These are phyloP conservation scores for Mimumesa dahlbomi DNA, from an alignment of 2,888 invertebrate species.

Conservation along the genomic window DNA sequence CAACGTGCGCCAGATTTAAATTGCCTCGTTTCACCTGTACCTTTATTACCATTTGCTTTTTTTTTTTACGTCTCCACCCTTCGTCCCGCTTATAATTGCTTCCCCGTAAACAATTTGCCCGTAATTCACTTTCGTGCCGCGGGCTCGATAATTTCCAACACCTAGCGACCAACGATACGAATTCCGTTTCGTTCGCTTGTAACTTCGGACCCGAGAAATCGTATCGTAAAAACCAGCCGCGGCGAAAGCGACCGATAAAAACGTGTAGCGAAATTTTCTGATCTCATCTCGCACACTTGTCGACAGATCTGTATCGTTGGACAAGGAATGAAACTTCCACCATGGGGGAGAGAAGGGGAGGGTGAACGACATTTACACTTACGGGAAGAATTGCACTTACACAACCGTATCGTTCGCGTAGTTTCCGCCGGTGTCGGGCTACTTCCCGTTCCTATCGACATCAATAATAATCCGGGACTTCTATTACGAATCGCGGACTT, in stretches of 20 bases:
- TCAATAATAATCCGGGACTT: conserved; percentile 11
- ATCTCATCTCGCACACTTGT: conserved; percentile 28
- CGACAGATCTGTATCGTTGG: conserved; percentile 31
- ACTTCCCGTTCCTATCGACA: conserved; percentile 28
- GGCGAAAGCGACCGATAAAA: conserved; percentile 37
- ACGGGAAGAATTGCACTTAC: conserved; percentile 38
- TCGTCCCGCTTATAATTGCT: background rate
- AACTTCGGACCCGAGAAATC: background rate
- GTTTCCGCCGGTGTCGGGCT: conserved; percentile 22
- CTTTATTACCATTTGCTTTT: background rate
- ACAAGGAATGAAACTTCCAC: background rate
- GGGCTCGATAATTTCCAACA: no score
- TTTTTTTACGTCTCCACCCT: no score
- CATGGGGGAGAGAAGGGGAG: conserved; percentile 8
- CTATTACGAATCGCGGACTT: background rate
- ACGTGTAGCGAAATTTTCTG: conserved; percentile 26
- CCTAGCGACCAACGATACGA: no score
- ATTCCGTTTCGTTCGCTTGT: background rate
- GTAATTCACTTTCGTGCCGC: no score
- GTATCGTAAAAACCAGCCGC: conserved; percentile 4
- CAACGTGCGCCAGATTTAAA: no score
- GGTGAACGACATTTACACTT: conserved; percentile 52
- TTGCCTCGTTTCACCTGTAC: background rate
- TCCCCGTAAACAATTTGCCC: no score
- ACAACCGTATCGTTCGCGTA: conserved; percentile 40